Evolutionary conservation across 2,888 invertebrate species (phyloP).

Genomic region (Apotomis betuletana): DNA sequence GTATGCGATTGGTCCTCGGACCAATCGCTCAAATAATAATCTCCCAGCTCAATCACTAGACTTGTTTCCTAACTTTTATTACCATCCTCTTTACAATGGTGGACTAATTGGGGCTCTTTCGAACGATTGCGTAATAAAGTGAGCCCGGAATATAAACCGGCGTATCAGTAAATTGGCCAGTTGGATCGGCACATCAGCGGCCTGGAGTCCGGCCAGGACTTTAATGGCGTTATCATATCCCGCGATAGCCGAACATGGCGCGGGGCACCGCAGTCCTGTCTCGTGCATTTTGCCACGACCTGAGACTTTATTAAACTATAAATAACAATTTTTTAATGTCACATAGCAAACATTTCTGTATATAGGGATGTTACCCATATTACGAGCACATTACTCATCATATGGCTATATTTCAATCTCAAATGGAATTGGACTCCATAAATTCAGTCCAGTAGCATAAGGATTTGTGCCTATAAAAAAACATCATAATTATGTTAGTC

Average conservation of each 20-base stretch:
- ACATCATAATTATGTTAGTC: too few species aligned
- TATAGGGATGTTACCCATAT: too few species aligned
- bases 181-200: conserved; percentile 35
- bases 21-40: conserved; percentile 15
- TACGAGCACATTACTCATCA: too few species aligned
- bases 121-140: conserved; percentile 24
- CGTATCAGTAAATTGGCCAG: conserved; percentile 32
- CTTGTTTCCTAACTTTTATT: conserved; percentile 6
- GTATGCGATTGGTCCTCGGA: neutral
- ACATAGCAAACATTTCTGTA: too few species aligned
- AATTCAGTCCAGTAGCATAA: too few species aligned
- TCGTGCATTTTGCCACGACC: conserved; percentile 1
- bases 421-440: too few species aligned
- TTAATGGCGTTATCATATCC: conserved; percentile 55
- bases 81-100: conserved; percentile 5
- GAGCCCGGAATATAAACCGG: conserved; percentile 13
- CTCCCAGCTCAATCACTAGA: conserved; percentile 9
- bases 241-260: conserved; percentile 27
- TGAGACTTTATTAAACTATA: too few species aligned
- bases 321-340: too few species aligned
- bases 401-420: too few species aligned
- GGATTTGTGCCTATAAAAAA: too few species aligned
- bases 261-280: conserved; percentile 5
- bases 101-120: conserved; percentile 15
- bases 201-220: conserved; percentile 55